phyloP scores from a whole-genome alignment of 2,113 vertebrate genomes.

The Phylloscopus trochilus region DNA sequence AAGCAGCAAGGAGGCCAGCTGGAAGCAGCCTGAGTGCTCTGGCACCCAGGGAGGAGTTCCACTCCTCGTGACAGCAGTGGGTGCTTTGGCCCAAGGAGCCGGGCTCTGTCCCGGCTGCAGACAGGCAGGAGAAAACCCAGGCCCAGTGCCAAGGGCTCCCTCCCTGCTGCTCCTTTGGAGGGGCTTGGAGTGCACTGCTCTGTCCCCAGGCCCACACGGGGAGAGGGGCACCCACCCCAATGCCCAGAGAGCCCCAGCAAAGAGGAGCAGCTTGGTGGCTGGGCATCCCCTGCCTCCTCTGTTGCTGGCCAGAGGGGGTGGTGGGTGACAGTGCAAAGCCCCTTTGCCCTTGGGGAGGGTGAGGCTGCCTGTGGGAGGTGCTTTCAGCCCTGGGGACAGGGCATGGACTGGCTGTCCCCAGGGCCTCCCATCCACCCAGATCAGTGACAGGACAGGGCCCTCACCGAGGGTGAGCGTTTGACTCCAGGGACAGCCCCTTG shows the following conservation, averaged over 20 bases:
- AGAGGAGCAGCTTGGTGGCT: not conserved
- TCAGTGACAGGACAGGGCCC: not conserved
- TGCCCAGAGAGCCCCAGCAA: accelerated
- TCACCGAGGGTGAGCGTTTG: not conserved
- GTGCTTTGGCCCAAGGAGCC: not conserved
- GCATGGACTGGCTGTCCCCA: not conserved
- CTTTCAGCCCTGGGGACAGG: not conserved
- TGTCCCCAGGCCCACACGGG: accelerated
- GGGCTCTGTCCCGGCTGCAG: conserved; percentile 5
- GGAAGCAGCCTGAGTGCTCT: conserved; percentile 5
- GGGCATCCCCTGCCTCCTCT: not conserved
- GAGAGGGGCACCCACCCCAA: accelerated
- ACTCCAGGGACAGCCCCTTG: accelerated
- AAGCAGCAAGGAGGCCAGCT: conserved; percentile 35
- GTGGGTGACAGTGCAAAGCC: not conserved
- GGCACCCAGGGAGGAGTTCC: conserved; percentile 2
- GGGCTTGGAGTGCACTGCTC: not conserved
- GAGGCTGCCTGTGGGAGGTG: accelerated
- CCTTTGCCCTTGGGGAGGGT: not conserved
- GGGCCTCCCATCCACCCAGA: not conserved
- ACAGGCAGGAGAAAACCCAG: conserved; percentile 5
- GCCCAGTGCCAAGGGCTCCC: not conserved
- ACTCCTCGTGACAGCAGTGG: conserved; percentile 3
- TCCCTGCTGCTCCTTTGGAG: not conserved
- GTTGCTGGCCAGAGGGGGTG: not conserved